phyloP scores from a whole-genome alignment of 2,888 invertebrate species.

The Rosalia funebris region DNA sequence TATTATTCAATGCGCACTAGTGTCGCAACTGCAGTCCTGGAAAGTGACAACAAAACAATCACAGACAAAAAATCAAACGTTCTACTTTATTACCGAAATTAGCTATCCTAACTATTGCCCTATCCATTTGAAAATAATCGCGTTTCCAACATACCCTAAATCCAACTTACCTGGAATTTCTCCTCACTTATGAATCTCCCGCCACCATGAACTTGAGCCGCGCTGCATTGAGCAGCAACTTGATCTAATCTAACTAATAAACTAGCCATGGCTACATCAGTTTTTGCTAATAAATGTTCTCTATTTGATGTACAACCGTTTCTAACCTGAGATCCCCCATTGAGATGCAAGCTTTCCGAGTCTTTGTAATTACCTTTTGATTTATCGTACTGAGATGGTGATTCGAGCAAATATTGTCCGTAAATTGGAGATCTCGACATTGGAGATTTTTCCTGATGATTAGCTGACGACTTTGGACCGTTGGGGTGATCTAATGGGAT shows the following conservation, averaged over 20 bases:
- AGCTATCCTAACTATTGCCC: too few relatives aligned
- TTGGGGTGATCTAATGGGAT: constrained; percentile 51
- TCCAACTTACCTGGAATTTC: constrained; percentile 77
- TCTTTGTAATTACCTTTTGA: constrained; percentile 10
- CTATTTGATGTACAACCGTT: constrained; percentile 58
- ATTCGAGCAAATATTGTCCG: constrained; percentile 15
- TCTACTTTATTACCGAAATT: too few relatives aligned
- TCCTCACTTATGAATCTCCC: constrained; percentile 79
- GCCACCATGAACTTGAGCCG: constrained; percentile 80
- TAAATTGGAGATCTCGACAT: constrained; percentile 26
- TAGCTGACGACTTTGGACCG: constrained; percentile 24
- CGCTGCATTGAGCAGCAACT: constrained; percentile 76
- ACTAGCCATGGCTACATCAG: constrained; percentile 76
- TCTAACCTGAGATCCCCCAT: constrained; percentile 28
- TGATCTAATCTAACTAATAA: constrained; percentile 75
- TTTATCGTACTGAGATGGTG: constrained; percentile 22
- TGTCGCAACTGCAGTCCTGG: too few relatives aligned
- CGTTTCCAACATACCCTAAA: too few relatives aligned
- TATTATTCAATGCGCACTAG: too few relatives aligned
- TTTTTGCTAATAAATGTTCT: constrained; percentile 73
- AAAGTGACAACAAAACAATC: too few relatives aligned
- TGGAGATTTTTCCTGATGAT: constrained; percentile 13
- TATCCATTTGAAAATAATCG: too few relatives aligned
- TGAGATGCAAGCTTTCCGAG: constrained; percentile 10
- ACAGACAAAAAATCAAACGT: too few relatives aligned